A percentile compares a stretch with the other conserved stretches of the same genome.
phyloP scores from a whole-genome alignment of 2,113 vertebrate species.

The Phalacrocorax aristotelis region DNA sequence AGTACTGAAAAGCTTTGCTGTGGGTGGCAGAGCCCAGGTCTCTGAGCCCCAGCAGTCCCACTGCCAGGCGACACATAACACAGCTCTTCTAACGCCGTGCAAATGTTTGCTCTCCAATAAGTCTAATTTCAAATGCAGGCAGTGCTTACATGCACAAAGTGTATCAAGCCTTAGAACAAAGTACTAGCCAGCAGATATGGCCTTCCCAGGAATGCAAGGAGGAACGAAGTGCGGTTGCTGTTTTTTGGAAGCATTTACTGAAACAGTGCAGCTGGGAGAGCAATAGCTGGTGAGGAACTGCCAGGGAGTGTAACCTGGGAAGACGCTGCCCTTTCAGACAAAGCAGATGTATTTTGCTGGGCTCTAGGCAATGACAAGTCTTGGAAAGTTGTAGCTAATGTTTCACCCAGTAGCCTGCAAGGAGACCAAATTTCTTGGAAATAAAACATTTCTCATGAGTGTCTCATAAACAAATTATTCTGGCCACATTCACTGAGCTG shows the following conservation, averaged over 20 bases:
- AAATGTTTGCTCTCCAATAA: neutral
- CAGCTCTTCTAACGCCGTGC: neutral
- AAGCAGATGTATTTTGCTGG: neutral
- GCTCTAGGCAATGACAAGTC: neutral
- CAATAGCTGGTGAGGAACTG: neutral
- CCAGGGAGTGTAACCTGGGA: slow-evolving; percentile 1
- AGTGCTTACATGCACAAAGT: neutral
- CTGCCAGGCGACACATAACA: neutral
- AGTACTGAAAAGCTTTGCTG: neutral
- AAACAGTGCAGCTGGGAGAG: neutral
- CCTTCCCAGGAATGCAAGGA: neutral
- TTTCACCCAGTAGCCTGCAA: slow-evolving; percentile 13
- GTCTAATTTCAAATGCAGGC: neutral
- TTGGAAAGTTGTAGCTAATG: neutral
- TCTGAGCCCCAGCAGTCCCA: neutral
- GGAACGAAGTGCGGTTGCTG: neutral
- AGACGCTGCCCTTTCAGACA: neutral
- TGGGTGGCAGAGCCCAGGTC: neutral
- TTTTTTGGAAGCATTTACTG: neutral
- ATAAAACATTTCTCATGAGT: neutral
- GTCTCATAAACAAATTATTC: neutral
- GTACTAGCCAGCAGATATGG: neutral
- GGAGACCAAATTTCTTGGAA: neutral
- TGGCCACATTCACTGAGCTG: neutral
- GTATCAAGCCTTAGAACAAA: neutral